Percentiles rank a stretch among this genome's conserved stretches.
Conservation (phyloP, 2,797 vertebrate species). For the Sebastes hubbsi region DNA sequence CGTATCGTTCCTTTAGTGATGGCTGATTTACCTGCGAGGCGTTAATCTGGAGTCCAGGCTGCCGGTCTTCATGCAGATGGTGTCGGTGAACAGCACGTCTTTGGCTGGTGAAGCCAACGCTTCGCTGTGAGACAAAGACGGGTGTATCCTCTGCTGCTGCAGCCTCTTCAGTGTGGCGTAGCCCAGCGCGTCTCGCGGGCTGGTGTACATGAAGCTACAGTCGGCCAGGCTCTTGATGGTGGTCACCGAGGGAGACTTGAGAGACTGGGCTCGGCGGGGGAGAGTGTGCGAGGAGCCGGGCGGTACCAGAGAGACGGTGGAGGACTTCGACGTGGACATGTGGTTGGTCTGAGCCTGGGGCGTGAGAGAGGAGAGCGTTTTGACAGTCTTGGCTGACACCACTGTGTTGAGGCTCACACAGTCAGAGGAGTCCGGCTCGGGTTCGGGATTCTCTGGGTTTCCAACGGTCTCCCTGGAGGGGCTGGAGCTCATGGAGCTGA, state of each 20-base stretch:
- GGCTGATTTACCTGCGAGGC: constrained; percentile 89
- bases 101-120: constrained; percentile 96
- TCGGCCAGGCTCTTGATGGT: constrained; percentile 96
- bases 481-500: constrained; percentile 99
- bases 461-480: constrained; percentile 96
- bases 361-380: constrained; percentile 88
- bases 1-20: not conserved
- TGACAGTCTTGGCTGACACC: constrained; percentile 94
- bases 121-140: constrained; percentile 95
- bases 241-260: constrained; percentile 94
- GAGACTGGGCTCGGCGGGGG: constrained; percentile 95
- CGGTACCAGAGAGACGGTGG: constrained; percentile 90
- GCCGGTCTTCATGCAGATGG: constrained; percentile 98
- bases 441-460: constrained; percentile 84
- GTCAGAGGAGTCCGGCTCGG: constrained; percentile 90
- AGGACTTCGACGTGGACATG: constrained; percentile 91
- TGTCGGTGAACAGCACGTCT: constrained; percentile 96
- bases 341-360: constrained; percentile 90
- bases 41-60: constrained; percentile 96
- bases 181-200: constrained; percentile 94
- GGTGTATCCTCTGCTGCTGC: constrained; percentile 97
- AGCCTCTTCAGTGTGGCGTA: constrained; percentile 95
- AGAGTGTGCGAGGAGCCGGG: constrained; percentile 97
- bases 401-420: constrained; percentile 98
- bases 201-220: constrained; percentile 96